Evolutionary conservation across 2,113 vertebrate species (phyloP).

Genomic region (Candoia aspera): DNA sequence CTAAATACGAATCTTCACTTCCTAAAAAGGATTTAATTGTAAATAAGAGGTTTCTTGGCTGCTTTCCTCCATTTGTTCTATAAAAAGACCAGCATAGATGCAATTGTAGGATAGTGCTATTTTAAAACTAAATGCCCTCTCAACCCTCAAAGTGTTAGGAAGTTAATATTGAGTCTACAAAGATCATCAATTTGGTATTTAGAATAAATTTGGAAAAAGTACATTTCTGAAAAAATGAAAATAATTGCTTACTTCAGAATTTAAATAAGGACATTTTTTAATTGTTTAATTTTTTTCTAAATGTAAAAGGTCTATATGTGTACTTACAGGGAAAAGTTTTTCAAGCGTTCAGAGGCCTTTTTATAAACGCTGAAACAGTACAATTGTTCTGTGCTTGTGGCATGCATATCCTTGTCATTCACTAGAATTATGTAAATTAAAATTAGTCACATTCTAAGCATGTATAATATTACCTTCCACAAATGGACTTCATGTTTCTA

Average conservation of each 20-base stretch:
- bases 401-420: background rate
- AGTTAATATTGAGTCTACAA: background rate
- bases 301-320: background rate
- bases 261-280: background rate
- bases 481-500: background rate
- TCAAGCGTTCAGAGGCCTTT: background rate
- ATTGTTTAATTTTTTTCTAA: background rate
- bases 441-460: background rate
- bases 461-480: background rate
- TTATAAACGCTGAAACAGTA: background rate
- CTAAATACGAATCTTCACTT: background rate
- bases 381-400: background rate
- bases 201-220: background rate
- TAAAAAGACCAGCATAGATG: background rate
- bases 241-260: background rate
- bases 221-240: background rate
- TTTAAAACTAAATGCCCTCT: background rate
- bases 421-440: background rate
- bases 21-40: background rate
- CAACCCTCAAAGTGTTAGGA: background rate
- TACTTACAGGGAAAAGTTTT: background rate
- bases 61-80: background rate
- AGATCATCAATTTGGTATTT: background rate
- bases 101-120: background rate
- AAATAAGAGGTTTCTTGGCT: background rate